These are phyloP conservation scores for Stratiolaelaps scimitus DNA, from an alignment of 1,140 invertebrate genomes.

Conservation along the genomic window DNA sequence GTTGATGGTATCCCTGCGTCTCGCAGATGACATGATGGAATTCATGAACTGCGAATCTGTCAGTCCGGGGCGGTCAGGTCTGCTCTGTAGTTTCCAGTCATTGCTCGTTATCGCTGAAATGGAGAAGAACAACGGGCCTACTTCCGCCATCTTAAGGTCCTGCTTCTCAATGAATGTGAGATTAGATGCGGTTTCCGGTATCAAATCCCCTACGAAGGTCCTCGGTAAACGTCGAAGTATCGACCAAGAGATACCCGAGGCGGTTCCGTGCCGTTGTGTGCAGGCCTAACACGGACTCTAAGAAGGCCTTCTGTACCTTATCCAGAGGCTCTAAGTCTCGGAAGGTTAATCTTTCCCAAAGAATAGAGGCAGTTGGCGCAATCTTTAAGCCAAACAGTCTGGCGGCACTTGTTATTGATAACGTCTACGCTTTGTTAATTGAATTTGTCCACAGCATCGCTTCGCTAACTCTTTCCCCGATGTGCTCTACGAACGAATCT, in stretches of 20 bases:
- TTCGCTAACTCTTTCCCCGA: not conserved
- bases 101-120: constrained; percentile 9
- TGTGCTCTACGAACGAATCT: not conserved
- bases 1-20: too few relatives aligned
- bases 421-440: not conserved
- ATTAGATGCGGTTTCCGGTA: not conserved
- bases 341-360: not conserved
- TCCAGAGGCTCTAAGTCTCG: not conserved
- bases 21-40: constrained; percentile 1
- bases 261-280: too few relatives aligned
- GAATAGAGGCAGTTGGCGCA: not conserved
- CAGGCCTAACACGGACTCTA: not conserved
- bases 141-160: not conserved
- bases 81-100: too few relatives aligned
- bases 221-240: too few relatives aligned
- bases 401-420: too few relatives aligned
- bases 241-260: not conserved
- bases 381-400: too few relatives aligned
- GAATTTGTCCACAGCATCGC: not conserved
- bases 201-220: not conserved
- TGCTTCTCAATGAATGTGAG: not conserved
- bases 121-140: not conserved
- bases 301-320: not conserved
- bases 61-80: not conserved
- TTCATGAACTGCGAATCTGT: not conserved